Percentiles rank a stretch among this genome's conserved stretches.
Conservation (phyloP, 2,113 vertebrate genomes). For the Pluvianellus socialis region DNA sequence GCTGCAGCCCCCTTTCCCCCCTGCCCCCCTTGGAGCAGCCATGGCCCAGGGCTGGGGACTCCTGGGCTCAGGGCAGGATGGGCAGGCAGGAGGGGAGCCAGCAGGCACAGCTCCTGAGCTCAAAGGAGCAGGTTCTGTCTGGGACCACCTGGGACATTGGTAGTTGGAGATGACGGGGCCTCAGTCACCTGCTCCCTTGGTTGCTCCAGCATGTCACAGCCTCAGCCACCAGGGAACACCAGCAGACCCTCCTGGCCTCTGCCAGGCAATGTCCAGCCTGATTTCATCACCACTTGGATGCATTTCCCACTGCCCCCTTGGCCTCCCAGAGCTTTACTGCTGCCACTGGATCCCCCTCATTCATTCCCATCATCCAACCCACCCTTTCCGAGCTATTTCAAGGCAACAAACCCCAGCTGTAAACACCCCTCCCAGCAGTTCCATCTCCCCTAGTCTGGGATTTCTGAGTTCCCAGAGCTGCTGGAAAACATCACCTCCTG, state of each 20-base stretch:
- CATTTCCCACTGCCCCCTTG: not conserved
- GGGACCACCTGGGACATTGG: not conserved
- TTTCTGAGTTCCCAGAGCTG: not conserved
- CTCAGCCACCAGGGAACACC: not conserved
- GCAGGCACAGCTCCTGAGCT: not conserved
- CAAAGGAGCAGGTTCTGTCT: not conserved
- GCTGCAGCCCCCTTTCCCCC: not conserved
- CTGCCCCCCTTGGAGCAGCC: not conserved
- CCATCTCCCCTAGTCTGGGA: not conserved
- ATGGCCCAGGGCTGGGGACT: not conserved
- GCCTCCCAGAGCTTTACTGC: not conserved
- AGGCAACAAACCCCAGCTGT: not conserved
- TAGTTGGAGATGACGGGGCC: not conserved
- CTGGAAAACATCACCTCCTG: not conserved
- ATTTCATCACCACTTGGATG: too few species aligned
- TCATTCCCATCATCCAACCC: not conserved
- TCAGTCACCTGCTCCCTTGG: not conserved
- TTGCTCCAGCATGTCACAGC: not conserved
- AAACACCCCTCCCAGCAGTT: not conserved
- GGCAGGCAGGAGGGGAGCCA: not conserved
- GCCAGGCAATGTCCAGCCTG: not conserved
- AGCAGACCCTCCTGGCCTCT: not conserved
- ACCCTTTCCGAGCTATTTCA: not conserved
- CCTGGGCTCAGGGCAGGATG: not conserved
- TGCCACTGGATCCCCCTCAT: not conserved